Evolutionary conservation across 2,888 invertebrate genomes (phyloP).

Genomic region (Caenorhabditis sp.): DNA sequence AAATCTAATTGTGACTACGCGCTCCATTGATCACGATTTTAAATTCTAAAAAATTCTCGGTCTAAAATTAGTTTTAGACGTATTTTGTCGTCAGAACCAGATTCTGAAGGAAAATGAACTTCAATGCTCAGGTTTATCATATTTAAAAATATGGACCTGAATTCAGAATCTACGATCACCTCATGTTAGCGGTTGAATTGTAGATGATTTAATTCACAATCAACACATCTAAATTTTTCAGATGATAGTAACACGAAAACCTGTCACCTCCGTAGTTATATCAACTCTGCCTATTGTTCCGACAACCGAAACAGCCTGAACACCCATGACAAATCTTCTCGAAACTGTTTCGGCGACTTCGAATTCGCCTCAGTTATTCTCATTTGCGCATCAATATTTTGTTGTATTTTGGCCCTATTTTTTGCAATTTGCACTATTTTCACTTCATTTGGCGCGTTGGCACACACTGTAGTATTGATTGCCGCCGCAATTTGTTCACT

Average conservation of each 20-base stretch:
- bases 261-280: constrained; percentile 39
- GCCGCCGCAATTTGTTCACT: constrained; percentile 46
- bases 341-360: constrained; percentile 50
- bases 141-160: no score
- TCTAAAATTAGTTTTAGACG: no score
- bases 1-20: no score
- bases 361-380: constrained; percentile 53
- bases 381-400: constrained; percentile 31
- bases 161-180: no score
- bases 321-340: constrained; percentile 18
- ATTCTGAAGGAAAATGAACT: no score
- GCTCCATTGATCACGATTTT: no score
- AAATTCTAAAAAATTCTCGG: no score
- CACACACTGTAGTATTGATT: constrained; percentile 48
- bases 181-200: no score
- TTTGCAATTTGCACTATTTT: constrained; percentile 57
- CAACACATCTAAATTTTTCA: constrained; percentile 13
- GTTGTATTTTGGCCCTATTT: constrained; percentile 39
- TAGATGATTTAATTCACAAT: background rate
- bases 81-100: no score
- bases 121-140: no score
- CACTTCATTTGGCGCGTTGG: constrained; percentile 52
- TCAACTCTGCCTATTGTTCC: constrained; percentile 26
- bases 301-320: background rate
- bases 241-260: constrained; percentile 37